Conservation (phyloP, 2,888 invertebrate species). For the Bellardia pandia region DNA sequence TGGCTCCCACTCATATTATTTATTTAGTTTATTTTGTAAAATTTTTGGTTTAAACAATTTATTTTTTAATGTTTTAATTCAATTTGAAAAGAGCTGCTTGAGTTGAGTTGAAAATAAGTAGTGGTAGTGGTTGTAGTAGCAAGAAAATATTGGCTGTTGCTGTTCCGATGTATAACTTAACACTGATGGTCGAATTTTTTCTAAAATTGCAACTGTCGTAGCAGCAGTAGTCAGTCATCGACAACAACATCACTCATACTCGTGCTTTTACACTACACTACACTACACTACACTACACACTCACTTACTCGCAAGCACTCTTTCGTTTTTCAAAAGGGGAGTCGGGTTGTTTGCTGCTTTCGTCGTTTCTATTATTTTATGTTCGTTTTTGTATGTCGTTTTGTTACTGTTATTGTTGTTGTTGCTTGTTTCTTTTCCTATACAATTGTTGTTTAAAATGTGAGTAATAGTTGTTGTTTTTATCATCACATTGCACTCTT, state of each 20-base stretch:
- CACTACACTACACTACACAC: slow-evolving; percentile 15
- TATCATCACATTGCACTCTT: slow-evolving; percentile 47
- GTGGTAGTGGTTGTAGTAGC: slow-evolving; percentile 45
- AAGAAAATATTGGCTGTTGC: slow-evolving; percentile 78
- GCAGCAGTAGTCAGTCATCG: slow-evolving; percentile 60
- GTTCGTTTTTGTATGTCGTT: slow-evolving; percentile 49
- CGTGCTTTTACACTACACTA: no score
- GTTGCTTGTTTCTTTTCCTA: slow-evolving; percentile 12
- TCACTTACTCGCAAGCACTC: background rate
- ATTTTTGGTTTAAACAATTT: background rate
- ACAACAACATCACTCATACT: slow-evolving; percentile 50
- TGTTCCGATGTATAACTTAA: slow-evolving; percentile 84
- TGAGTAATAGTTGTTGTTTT: slow-evolving; percentile 56
- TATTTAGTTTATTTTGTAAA: background rate
- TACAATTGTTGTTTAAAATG: slow-evolving; percentile 47
- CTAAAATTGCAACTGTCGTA: slow-evolving; percentile 76
- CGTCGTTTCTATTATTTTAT: slow-evolving; percentile 26
- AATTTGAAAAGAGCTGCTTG: slow-evolving; percentile 47
- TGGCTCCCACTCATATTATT: background rate
- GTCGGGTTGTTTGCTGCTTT: slow-evolving; percentile 49
- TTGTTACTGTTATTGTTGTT: slow-evolving; percentile 10
- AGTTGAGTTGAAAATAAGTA: background rate
- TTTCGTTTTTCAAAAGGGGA: slow-evolving; percentile 33
- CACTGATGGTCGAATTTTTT: slow-evolving; percentile 81
- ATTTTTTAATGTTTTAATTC: slow-evolving; percentile 16